Evolutionary conservation across 2,888 invertebrate species (phyloP).

Genomic region (Buathra laborator): DNA sequence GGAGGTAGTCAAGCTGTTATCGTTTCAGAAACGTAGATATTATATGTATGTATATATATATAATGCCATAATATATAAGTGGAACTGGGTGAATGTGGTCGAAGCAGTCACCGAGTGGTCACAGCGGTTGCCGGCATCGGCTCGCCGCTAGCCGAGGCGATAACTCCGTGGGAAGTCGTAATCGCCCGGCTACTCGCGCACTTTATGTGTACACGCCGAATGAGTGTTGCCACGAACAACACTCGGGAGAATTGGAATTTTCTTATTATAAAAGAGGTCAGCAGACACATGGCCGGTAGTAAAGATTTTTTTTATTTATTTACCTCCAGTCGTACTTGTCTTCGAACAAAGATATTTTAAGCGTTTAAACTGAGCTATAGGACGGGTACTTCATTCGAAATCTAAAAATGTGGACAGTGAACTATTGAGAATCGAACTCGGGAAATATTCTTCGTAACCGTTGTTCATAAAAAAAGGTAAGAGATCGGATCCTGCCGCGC

Average conservation of each 20-base stretch:
- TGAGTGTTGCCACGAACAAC: slow-evolving; percentile 36
- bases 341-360: not conserved
- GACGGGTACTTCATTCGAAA: not conserved
- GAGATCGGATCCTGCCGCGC: not conserved
- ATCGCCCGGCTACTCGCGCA: slow-evolving; percentile 47
- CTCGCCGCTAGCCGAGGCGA: slow-evolving; percentile 58
- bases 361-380: not conserved
- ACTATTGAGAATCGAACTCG: not conserved
- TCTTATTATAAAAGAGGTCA: slow-evolving; percentile 27
- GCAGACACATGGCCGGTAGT: slow-evolving; percentile 3
- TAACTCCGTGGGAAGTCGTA: slow-evolving; percentile 68
- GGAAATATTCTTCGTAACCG: not conserved
- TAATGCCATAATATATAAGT: slow-evolving; percentile 22
- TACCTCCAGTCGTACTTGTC: not conserved
- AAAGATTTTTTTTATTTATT: not conserved
- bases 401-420: not conserved
- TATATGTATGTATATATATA: not conserved
- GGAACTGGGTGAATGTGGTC: slow-evolving; percentile 51
- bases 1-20: slow-evolving; percentile 52
- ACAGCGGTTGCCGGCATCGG: slow-evolving; percentile 57
- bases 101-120: slow-evolving; percentile 40
- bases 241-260: slow-evolving; percentile 29
- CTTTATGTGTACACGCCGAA: slow-evolving; percentile 42
- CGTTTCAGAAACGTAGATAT: slow-evolving; percentile 13
- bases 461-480: not conserved